A percentile compares a stretch with the other conserved stretches of the same genome.
Conservation (phyloP, 30 jellyfish, hydroid and myxozoan species). For the Cassiopea xamachana region DNA sequence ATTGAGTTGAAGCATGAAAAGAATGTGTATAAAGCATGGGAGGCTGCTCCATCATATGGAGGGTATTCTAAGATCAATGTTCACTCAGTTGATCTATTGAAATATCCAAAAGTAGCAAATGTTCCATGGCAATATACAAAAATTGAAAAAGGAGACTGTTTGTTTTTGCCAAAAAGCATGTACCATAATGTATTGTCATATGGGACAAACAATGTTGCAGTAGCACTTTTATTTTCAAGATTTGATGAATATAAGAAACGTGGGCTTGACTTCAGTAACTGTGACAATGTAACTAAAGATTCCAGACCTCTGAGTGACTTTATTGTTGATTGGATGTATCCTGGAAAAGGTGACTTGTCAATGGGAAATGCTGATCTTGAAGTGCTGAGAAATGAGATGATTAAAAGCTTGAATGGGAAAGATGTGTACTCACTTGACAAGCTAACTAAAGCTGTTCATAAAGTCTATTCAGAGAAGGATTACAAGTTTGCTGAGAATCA, state of each 20-base stretch:
- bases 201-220: constrained; percentile 81
- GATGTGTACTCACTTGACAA: constrained; percentile 27
- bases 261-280: constrained; percentile 47
- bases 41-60: constrained; percentile 66
- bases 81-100: constrained; percentile 48
- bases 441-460: constrained; percentile 35
- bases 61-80: constrained; percentile 83
- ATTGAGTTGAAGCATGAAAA: constrained; percentile 65
- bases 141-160: constrained; percentile 80
- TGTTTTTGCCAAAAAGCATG: constrained; percentile 80
- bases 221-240: constrained; percentile 79
- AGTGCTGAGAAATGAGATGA: constrained; percentile 41
- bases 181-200: constrained; percentile 78
- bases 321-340: constrained; percentile 88
- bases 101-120: constrained; percentile 56
- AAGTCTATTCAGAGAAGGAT: constrained; percentile 52
- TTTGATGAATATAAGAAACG: constrained; percentile 54
- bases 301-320: constrained; percentile 71
- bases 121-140: constrained; percentile 81
- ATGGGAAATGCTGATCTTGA: constrained; percentile 93
- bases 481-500: constrained; percentile 21
- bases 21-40: constrained; percentile 62
- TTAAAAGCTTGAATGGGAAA: constrained; percentile 13
- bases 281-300: constrained; percentile 46
- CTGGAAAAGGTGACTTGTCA: constrained; percentile 81